phyloP scores from a whole-genome alignment of 2,888 invertebrate genomes.

The Tinea pellionella region DNA sequence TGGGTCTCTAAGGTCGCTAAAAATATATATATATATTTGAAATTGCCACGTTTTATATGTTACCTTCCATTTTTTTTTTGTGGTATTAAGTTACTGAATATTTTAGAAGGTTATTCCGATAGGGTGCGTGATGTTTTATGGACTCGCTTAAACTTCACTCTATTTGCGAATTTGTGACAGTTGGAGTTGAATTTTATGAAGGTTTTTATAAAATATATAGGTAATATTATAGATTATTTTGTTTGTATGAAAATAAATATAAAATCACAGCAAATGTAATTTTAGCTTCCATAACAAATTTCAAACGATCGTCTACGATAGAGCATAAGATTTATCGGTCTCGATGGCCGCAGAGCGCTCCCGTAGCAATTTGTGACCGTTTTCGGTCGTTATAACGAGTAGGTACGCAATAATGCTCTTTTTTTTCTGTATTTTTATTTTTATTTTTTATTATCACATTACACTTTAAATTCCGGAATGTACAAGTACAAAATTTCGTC shows the following conservation, averaged over 20 bases:
- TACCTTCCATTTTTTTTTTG: not conserved
- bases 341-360: not conserved
- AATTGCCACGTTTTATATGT: not conserved
- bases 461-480: too few relatives aligned
- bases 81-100: not conserved
- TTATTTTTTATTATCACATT: too few relatives aligned
- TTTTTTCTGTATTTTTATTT: too few relatives aligned
- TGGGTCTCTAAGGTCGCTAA: not conserved
- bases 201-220: too few relatives aligned
- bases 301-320: not conserved
- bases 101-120: too few relatives aligned
- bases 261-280: not conserved
- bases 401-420: too few relatives aligned
- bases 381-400: not conserved
- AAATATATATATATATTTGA: constrained; percentile 8
- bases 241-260: not conserved
- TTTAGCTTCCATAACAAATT: not conserved
- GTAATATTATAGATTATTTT: too few relatives aligned
- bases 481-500: too few relatives aligned
- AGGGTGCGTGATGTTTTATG: too few relatives aligned
- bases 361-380: not conserved
- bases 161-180: too few relatives aligned
- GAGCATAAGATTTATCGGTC: not conserved
- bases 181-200: too few relatives aligned
- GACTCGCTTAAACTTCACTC: too few relatives aligned